Evolutionary conservation across 2,888 invertebrate species (phyloP), one percentile per base, ranked within the genome.

Genomic region (Dryomyza anilis): DNA sequence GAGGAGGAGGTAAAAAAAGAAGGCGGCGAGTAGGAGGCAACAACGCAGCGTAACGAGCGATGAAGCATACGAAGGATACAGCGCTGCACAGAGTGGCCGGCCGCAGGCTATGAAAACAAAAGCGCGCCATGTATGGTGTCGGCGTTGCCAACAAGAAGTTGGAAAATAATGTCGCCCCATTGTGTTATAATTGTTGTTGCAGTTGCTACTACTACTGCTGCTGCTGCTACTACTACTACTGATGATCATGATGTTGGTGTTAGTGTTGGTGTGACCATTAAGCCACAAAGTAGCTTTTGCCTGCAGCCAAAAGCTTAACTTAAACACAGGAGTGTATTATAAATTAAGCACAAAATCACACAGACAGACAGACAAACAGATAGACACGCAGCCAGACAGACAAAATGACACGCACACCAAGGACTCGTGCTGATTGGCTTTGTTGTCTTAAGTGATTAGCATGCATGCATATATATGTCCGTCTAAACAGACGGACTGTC

Each of bases 211-310:
- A n/a, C 7, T 3, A 56, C 66, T 64, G 55, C 68, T 57, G 69
- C 45, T 65, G 62, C 30, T 56, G 55, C 12, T 27, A 27, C 21
- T 56, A 48, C 33, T 29, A n/a, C n/a, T n/a, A n/a, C n/a, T n/a
- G n/a, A n/a, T n/a, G n/a, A n/a, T n/a, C n/a, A n/a, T n/a, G n/a
- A 56, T 60, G 64, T 70, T 71, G 71, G 70, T 71, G 67, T 66
- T 66, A 60, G 65, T 64, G 48, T 70, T 59, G 68, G 53, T 60
- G 58, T 45, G 69, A 73, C 68, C 73, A 76, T n/a, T n/a, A 78
- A 80, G 77, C 78, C 78, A 72, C 80, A 78, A 79, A 78, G 80
- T 76, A 76, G 75, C 77, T 75, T 76, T 77, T 72, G 75, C 68
- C 67, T 30, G 53, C 50, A 45, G 50, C 55, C 50, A 66, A 63